These are phyloP conservation scores for Anastrepha obliqua DNA, from an alignment of 1,140 invertebrate species.

Conservation along the genomic window DNA sequence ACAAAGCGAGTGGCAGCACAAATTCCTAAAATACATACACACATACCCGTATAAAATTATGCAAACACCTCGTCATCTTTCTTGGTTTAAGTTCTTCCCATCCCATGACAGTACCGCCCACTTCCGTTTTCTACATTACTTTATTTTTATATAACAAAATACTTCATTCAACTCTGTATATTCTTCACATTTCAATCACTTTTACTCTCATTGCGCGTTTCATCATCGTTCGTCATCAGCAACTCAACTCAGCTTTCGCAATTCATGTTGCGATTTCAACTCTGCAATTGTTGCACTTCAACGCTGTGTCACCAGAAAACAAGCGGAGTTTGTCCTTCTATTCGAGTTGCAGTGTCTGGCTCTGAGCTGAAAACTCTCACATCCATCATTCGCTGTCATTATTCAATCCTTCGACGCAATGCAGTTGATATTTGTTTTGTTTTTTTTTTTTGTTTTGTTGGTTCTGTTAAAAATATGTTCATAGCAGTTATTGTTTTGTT, in stretches of 20 bases:
- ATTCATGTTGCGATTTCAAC: background rate
- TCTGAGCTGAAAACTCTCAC: background rate
- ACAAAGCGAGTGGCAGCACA: too few relatives aligned
- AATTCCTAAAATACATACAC: too few relatives aligned
- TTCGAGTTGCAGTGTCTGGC: background rate
- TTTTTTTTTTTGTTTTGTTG: background rate
- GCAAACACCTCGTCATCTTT: too few relatives aligned
- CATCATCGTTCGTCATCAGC: background rate
- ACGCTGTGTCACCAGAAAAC: background rate
- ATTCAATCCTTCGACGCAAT: constrained; percentile 33
- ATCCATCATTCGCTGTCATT: constrained; percentile 40
- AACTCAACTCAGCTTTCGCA: constrained; percentile 33
- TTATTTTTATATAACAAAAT: background rate
- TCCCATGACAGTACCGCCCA: background rate
- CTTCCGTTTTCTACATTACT: background rate
- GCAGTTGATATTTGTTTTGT: background rate
- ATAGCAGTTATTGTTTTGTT: background rate
- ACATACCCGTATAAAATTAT: too few relatives aligned
- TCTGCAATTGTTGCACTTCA: constrained; percentile 17
- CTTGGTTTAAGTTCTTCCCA: background rate
- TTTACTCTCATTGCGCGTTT: background rate
- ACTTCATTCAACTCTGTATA: background rate
- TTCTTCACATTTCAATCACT: constrained; percentile 31
- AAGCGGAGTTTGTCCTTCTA: background rate
- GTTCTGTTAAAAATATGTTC: background rate